These are phyloP conservation scores for Rhadinocentrus ornatus DNA, from an alignment of 2,797 vertebrate species.

Conservation along the genomic window DNA sequence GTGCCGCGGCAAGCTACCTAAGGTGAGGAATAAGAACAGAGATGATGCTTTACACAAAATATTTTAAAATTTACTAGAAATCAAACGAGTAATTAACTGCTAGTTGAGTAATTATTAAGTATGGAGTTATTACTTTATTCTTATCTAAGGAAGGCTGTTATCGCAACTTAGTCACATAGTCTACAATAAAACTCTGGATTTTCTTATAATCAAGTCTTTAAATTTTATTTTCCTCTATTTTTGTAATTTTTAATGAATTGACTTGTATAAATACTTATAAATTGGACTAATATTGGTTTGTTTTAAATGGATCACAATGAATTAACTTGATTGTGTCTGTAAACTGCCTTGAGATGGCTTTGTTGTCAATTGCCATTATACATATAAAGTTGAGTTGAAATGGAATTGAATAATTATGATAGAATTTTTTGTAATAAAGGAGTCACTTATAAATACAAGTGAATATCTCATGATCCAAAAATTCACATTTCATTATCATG, in stretches of 20 bases:
- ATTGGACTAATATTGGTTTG: no score
- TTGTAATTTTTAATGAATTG: no score
- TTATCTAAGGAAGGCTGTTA: not conserved
- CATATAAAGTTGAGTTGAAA: no score
- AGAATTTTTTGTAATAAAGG: no score
- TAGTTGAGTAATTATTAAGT: not conserved
- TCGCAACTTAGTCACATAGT: not conserved
- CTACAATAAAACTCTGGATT: not conserved
- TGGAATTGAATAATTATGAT: no score
- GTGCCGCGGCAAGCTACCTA: constrained; percentile 88
- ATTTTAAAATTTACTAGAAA: not conserved
- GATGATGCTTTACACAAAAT: not conserved
- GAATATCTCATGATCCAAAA: not conserved
- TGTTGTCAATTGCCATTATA: no score
- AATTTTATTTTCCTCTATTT: not conserved
- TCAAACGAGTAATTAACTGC: not conserved
- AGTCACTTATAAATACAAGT: not conserved
- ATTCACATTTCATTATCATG: not conserved
- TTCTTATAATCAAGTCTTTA: not conserved
- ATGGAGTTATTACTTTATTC: not conserved
- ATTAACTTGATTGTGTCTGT: no score
- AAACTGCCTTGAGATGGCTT: no score
- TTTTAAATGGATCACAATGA: no score
- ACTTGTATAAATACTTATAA: no score
- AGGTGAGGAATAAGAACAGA: constrained; percentile 77